These are phyloP conservation scores for Andricus grossulariae DNA, from an alignment of 1,140 invertebrate species.

Conservation along the genomic window DNA sequence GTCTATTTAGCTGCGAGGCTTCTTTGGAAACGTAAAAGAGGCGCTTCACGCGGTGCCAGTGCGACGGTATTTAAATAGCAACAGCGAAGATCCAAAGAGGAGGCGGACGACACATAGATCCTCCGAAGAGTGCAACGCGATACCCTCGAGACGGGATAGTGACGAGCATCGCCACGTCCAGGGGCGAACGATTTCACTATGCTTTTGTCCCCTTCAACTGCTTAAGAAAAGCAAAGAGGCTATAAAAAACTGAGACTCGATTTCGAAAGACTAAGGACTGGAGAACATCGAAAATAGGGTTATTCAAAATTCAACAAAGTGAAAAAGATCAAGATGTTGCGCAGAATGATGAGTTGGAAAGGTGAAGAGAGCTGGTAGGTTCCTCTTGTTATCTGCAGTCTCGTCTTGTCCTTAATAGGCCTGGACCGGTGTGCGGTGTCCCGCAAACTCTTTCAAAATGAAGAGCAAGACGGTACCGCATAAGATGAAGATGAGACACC, in stretches of 20 bases:
- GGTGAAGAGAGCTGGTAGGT: not conserved
- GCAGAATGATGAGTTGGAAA: not conserved
- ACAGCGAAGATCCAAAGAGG: slow-evolving; percentile 33
- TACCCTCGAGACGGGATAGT: slow-evolving; percentile 43
- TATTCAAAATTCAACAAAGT: slow-evolving; percentile 13
- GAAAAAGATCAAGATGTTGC: not conserved
- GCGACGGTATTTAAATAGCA: slow-evolving; percentile 50
- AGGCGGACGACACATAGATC: slow-evolving; percentile 39
- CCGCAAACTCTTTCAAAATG: slow-evolving; percentile 33
- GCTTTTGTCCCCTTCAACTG: slow-evolving; percentile 1
- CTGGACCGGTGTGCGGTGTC: slow-evolving; percentile 5
- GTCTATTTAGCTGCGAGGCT: not conserved
- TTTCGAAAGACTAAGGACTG: slow-evolving; percentile 6
- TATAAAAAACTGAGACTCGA: not conserved
- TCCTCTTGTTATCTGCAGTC: not conserved
- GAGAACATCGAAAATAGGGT: slow-evolving; percentile 15
- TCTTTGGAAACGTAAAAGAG: slow-evolving; percentile 25
- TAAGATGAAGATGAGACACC: slow-evolving; percentile 51
- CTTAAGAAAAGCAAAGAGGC: slow-evolving; percentile 18
- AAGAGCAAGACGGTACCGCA: slow-evolving; percentile 34
- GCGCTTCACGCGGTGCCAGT: slow-evolving; percentile 34
- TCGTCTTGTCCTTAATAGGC: slow-evolving; percentile 15
- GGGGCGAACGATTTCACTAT: slow-evolving; percentile 38
- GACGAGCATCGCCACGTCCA: slow-evolving; percentile 27
- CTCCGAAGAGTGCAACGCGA: slow-evolving; percentile 56